Conservation (phyloP, 2,797 vertebrate species). For the Sebastes cheni region DNA sequence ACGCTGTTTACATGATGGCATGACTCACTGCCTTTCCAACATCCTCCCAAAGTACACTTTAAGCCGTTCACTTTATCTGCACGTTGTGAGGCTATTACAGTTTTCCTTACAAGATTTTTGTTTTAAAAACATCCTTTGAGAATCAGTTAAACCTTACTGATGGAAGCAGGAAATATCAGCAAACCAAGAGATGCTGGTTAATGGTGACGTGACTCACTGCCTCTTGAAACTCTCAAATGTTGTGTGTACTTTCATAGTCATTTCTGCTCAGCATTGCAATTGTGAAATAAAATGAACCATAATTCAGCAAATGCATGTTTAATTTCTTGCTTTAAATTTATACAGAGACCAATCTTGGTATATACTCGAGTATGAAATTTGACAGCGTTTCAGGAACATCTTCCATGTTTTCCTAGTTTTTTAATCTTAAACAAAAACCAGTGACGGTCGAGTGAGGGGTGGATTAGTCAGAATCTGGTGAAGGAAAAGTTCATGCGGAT, state of each 20-base stretch:
- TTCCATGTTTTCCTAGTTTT: background rate
- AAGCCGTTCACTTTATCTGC: background rate
- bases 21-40: background rate
- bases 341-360: background rate
- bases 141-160: background rate
- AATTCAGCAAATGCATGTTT: background rate
- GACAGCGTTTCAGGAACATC: background rate
- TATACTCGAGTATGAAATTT: background rate
- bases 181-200: background rate
- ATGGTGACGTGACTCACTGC: background rate
- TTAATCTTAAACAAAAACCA: background rate
- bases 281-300: background rate
- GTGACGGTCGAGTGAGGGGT: background rate
- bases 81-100: background rate
- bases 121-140: background rate
- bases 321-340: background rate
- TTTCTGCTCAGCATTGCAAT: background rate
- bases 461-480: background rate
- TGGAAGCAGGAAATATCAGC: background rate
- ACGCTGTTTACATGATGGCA: background rate
- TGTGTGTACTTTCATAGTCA: no score
- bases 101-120: background rate
- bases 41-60: background rate
- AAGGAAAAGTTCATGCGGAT: background rate
- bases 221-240: background rate